Conservation (phyloP, 2,113 vertebrate species). For the Felis chaus region DNA sequence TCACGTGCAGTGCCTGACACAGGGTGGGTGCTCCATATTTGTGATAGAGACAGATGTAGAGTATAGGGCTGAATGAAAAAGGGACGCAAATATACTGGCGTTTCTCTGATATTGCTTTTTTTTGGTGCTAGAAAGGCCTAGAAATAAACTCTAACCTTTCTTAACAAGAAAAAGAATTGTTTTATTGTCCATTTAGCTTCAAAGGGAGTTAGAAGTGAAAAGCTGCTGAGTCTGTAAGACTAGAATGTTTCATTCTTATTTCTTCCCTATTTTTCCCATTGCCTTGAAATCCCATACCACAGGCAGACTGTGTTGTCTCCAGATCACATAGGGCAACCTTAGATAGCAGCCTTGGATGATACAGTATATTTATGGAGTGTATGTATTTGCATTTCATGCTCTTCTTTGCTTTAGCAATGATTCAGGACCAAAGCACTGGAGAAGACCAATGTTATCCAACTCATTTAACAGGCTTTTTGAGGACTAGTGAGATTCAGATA, state of each 20-base stretch:
- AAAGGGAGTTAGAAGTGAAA: neutral
- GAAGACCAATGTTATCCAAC: neutral
- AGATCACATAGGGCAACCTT: neutral
- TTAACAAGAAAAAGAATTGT: slow-evolving; percentile 9
- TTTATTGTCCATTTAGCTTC: neutral
- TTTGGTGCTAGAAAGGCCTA: neutral
- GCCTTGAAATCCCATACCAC: neutral
- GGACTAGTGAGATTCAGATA: neutral
- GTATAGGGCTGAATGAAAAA: neutral
- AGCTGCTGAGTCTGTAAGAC: neutral
- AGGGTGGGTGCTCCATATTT: neutral
- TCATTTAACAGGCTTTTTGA: neutral
- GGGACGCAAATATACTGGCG: neutral
- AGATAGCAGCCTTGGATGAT: neutral
- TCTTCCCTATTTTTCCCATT: neutral
- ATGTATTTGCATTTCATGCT: neutral
- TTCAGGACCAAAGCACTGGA: neutral
- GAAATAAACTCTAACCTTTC: slow-evolving; percentile 22
- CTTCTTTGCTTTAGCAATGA: neutral
- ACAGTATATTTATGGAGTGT: neutral
- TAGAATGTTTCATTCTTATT: neutral
- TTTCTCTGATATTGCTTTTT: slow-evolving; percentile 3
- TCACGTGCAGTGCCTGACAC: neutral
- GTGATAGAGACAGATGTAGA: neutral
- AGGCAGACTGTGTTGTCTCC: neutral